A percentile compares a stretch with the other conserved stretches of the same genome.
These are phyloP conservation scores for Sphyrna mokarran DNA, from an alignment of 2,113 vertebrate species.

Conservation along the genomic window DNA sequence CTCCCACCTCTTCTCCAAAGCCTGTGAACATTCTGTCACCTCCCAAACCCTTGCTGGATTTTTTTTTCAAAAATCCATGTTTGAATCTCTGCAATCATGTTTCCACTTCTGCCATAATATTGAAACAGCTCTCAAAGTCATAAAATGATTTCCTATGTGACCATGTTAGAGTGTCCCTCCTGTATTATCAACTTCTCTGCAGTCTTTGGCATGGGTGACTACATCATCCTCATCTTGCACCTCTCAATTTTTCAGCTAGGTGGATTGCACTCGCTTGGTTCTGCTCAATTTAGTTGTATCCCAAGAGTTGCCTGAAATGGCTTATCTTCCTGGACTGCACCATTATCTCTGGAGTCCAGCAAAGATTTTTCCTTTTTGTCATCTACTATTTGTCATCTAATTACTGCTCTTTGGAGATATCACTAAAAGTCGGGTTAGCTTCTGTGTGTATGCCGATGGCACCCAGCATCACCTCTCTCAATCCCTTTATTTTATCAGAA, in stretches of 20 bases:
- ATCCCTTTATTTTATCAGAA: no score
- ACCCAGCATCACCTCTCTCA: no score
- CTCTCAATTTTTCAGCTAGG: background rate
- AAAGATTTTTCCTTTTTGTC: background rate
- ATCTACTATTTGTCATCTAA: background rate
- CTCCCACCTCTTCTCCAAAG: no score
- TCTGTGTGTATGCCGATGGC: no score
- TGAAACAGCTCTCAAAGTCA: no score
- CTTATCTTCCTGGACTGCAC: background rate
- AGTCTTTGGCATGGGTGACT: background rate
- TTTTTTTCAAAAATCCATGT: no score
- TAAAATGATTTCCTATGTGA: no score
- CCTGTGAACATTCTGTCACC: background rate
- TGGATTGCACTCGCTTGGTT: background rate
- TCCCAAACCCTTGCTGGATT: no score
- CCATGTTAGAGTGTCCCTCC: background rate
- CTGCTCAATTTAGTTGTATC: background rate
- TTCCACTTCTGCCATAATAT: no score
- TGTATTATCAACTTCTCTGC: background rate
- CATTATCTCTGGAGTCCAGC: background rate
- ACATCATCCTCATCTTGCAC: background rate
- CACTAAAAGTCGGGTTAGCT: no score
- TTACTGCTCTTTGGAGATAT: background rate
- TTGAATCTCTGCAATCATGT: no score
- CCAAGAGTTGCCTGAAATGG: background rate